These are phyloP conservation scores for Parnassius mnemosyne DNA, from an alignment of 2,888 invertebrate species.

Conservation along the genomic window DNA sequence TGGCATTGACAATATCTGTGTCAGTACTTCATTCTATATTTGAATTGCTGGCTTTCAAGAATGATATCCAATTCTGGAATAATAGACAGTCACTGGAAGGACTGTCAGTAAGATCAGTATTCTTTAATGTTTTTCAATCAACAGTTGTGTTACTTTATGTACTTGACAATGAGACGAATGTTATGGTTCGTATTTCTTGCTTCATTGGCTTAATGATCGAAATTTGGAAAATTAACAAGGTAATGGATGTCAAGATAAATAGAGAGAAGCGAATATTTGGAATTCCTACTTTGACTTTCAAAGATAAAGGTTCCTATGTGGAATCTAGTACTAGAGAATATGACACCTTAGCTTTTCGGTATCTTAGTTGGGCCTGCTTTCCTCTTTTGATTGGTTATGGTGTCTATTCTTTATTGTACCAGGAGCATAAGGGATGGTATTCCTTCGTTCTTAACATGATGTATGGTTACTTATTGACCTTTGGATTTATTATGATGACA, in stretches of 20 bases:
- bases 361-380: conserved; percentile 97
- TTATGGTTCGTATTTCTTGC: conserved; percentile 96
- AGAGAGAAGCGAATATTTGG: conserved; percentile 88
- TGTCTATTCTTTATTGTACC: conserved; percentile 95
- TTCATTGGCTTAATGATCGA: conserved; percentile 97
- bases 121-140: conserved; percentile 99
- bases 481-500: conserved; percentile 99
- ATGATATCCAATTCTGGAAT: conserved; percentile 99
- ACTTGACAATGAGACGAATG: conserved; percentile 98
- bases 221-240: conserved; percentile 99
- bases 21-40: conserved; percentile 98
- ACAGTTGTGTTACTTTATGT: conserved; percentile 97
- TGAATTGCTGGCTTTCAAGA: conserved; percentile 99
- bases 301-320: conserved; percentile 98
- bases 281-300: conserved; percentile 89
- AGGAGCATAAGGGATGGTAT: conserved; percentile 99
- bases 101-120: conserved; percentile 97
- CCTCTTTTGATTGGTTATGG: conserved; percentile 97
- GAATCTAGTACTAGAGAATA: conserved; percentile 96
- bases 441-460: conserved; percentile 97
- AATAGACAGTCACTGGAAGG: conserved; percentile 98
- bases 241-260: conserved; percentile 88
- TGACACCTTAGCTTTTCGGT: conserved; percentile 97
- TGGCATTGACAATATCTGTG: conserved; percentile 94
- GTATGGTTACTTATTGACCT: conserved; percentile 98